Base-by-base conservation (phyloP, 1,140 invertebrate genomes). In the Sarcophaga bullata region DNA sequence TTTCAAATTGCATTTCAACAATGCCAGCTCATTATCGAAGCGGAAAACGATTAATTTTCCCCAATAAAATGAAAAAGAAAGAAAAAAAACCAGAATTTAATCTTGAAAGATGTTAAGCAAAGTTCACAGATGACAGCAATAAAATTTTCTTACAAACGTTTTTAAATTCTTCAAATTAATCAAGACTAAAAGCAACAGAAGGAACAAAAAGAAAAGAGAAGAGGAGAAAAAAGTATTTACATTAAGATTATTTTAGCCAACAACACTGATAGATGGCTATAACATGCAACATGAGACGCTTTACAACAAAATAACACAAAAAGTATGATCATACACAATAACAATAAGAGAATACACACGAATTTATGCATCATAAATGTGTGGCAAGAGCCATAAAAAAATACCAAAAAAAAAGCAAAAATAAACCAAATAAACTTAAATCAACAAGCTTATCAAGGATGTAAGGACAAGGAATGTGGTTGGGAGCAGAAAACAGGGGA, bases 191-290 rank as follows among this genome's bases (percentile, higher is more conserved):
- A 3, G n/a, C 54, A n/a, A 58, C n/a, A 58, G 6, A 58, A 58
- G n/a, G n/a, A 58, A 58, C 52, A 3, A 58, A 15, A 6, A 13
- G 5, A 6, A 58, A 58, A 10, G 52, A 15, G n/a, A 58, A 58
- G n/a, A 58, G 15, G 11, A 58, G 13, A 15, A 58, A 58, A n/a
- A 58, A 25, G 10, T 68, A 58, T 58, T 58, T 58, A 68, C 62
- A 68, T 68, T 68, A 0, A 68, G 62, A 17, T 68, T 68, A 68
- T 68, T 68, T 68, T 68, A 25, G 17, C 62, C 19, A 68, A 68
- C 62, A 68, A 68, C 62, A 68, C 62, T 68, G 62, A 68, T 68
- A 68, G 17, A 68, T 68, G 62, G 62, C 62, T 19, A 68, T 19
- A 25, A 68, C 62, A 68, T 8, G 62, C 62, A 68, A 68, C 62